Evolutionary conservation across 2,797 vertebrate genomes (phyloP).

Genomic region (Adrianichthys oophorus): DNA sequence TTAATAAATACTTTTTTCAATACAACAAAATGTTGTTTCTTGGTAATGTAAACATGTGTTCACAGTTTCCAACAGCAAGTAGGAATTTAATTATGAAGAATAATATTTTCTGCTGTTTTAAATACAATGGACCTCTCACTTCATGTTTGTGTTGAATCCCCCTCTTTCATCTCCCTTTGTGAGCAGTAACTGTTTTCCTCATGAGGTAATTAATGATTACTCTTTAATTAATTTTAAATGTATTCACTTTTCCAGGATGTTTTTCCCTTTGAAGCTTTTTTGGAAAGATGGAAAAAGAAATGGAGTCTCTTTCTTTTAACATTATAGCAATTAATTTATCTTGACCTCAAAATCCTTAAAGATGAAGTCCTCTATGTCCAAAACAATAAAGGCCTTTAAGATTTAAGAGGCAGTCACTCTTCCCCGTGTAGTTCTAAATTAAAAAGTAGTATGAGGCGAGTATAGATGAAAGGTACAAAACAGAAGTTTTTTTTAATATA

Average conservation of each 20-base stretch:
- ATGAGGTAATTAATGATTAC: background rate
- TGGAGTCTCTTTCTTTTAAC: slow-evolving; percentile 15
- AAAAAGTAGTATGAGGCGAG: slow-evolving; percentile 25
- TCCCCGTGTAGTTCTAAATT: slow-evolving; percentile 25
- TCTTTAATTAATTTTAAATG: background rate
- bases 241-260: background rate
- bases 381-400: slow-evolving; percentile 57
- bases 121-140: too few species aligned
- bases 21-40: too few species aligned
- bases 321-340: slow-evolving; percentile 17
- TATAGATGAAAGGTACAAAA: slow-evolving; percentile 6
- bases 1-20: too few species aligned
- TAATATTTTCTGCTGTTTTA: too few species aligned
- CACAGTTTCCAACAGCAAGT: too few species aligned
- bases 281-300: slow-evolving; percentile 13
- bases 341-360: slow-evolving; percentile 21
- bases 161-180: background rate
- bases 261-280: background rate
- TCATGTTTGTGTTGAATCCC: too few species aligned
- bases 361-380: slow-evolving; percentile 55
- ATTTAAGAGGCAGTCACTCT: slow-evolving; percentile 43
- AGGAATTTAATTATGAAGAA: too few species aligned
- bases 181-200: slow-evolving; percentile 2
- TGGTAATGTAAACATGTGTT: too few species aligned
- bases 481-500: slow-evolving; percentile 4